phyloP scores from a whole-genome alignment of 2,888 invertebrate species.

The Hyposoter didymator region DNA sequence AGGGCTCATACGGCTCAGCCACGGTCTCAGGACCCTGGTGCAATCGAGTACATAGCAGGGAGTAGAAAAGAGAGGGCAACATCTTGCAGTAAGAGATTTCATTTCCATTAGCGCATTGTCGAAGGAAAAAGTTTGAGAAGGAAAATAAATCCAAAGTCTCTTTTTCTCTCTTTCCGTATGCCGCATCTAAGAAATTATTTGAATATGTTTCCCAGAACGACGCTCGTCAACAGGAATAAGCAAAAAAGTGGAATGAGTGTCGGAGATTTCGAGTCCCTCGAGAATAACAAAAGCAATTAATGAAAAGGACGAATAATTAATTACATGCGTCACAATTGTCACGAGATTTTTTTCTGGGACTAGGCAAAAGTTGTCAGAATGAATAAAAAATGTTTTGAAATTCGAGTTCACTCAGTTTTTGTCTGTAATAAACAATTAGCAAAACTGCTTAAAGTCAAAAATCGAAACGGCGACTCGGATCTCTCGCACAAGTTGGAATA shows the following conservation, averaged over 20 bases:
- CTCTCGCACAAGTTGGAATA: not conserved
- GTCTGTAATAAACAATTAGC: too few species aligned
- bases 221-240: not conserved
- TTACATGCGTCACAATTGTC: not conserved
- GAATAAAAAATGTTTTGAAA: not conserved
- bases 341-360: not conserved
- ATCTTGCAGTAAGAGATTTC: constrained; percentile 78
- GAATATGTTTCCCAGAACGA: not conserved
- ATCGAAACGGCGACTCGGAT: not conserved
- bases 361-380: not conserved
- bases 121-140: constrained; percentile 72
- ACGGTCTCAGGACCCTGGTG: constrained; percentile 52
- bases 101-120: constrained; percentile 77
- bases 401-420: not conserved
- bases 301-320: constrained; percentile 8
- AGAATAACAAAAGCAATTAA: not conserved
- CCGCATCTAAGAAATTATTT: constrained; percentile 13
- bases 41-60: constrained; percentile 10
- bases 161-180: not conserved
- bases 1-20: constrained; percentile 66
- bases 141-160: constrained; percentile 52
- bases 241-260: not conserved
- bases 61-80: not conserved
- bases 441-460: not conserved
- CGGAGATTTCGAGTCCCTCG: not conserved